Base-by-base conservation (phyloP, 2,888 invertebrate genomes). In the Orchesellides sinensis region DNA sequence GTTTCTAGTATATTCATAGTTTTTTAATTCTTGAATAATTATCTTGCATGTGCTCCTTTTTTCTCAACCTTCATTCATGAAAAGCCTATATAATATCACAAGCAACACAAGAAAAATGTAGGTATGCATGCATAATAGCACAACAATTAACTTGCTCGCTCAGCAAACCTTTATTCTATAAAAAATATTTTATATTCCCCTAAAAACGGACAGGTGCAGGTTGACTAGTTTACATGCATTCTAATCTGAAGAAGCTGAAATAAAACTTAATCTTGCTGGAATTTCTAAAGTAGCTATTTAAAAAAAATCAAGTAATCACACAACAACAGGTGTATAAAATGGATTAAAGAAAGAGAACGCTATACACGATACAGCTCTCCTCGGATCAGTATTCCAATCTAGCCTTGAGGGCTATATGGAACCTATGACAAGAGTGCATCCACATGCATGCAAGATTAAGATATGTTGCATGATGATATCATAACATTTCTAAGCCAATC, bases 391-490 rank as follows among this genome's bases (percentile, higher is more conserved):
- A n/a, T n/a, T n/a, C n/a, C n/a, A n/a, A n/a, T n/a, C n/a, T n/a
- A n/a, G n/a, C n/a, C n/a, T n/a, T n/a, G n/a, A n/a, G n/a, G n/a
- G n/a, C n/a, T n/a, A n/a, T n/a, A n/a, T n/a, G n/a, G n/a, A n/a
- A n/a, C n/a, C n/a, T n/a, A n/a, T 27, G 1, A 8, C 40, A 2
- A 2, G 40, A 40, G 10, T 10, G 40, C 40, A 10, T 8, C 2
- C 40, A 5, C 2, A n/a, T n/a, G n/a, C n/a, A n/a, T n/a, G n/a
- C n/a, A n/a, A n/a, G n/a, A n/a, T n/a, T n/a, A n/a, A 6, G 32
- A 32, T 40, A n/a, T n/a, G 47, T 65, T 74, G 74, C 73, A 59
- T 49, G 45, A 65, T 74, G 49, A n/a, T n/a, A n/a, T n/a, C 74
- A 74, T 74, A 35, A 23, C 74, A 63, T 73, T 27, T 1, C 54